Percentiles rank a stretch among this genome's conserved stretches.
These are phyloP conservation scores for Zonotrichia leucophrys DNA, from an alignment of 2,113 vertebrate genomes.

Conservation along the genomic window DNA sequence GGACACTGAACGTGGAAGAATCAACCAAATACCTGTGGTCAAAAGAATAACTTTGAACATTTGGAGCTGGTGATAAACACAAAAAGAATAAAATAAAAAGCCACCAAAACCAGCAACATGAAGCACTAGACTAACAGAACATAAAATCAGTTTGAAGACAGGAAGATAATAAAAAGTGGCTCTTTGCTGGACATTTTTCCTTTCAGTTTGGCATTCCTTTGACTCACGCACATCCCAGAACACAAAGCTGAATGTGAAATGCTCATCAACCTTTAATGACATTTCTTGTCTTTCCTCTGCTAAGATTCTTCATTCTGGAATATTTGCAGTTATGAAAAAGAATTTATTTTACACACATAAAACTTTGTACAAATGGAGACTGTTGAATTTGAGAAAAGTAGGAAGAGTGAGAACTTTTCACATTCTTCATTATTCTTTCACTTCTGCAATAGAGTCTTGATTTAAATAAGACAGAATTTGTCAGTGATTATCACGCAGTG, in stretches of 20 bases:
- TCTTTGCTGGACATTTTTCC: constrained; percentile 39
- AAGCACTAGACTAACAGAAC: constrained; percentile 1
- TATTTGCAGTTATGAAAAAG: constrained; percentile 16
- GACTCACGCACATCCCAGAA: background rate
- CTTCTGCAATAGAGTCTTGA: background rate
- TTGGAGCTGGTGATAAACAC: constrained; percentile 13
- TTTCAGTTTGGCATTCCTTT: constrained; percentile 48
- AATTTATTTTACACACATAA: background rate
- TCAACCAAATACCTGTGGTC: background rate
- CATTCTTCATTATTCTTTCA: constrained; percentile 23
- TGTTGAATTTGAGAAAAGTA: background rate
- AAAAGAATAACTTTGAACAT: background rate
- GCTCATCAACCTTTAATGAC: constrained; percentile 53
- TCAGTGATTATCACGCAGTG: background rate
- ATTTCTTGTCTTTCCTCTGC: constrained; percentile 44
- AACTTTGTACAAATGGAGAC: background rate
- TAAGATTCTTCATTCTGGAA: constrained; percentile 24
- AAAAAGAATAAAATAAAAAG: too few species aligned
- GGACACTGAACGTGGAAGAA: background rate
- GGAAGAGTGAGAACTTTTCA: background rate
- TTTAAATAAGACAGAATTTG: constrained; percentile 23
- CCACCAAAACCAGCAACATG: background rate
- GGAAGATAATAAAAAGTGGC: constrained; percentile 12
- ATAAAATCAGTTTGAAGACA: background rate
- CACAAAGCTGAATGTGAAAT: constrained; percentile 57